Base-by-base conservation (phyloP, 2,888 invertebrate species). In the Aethes cnicana region DNA sequence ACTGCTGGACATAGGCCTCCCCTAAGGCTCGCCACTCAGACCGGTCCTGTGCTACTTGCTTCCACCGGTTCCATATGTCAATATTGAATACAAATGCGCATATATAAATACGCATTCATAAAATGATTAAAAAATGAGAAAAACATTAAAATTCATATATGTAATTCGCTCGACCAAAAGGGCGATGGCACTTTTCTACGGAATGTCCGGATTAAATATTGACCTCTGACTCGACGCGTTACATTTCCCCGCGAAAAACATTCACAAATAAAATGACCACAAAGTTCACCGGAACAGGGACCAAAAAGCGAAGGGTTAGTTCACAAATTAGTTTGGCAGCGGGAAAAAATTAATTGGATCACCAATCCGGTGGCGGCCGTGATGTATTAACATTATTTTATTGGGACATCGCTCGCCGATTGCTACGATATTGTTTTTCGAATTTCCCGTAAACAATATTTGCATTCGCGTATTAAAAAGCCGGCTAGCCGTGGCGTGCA, bases 341-440 rank as follows among this genome's bases (percentile, higher is more conserved):
- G 65, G 60, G 66, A 76, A 78, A 87, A 83, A 83, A 78, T 82
- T 79, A 82, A 86, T 84, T 81, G 79, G 72, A 81, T 72, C 66
- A 64, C 68, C 68, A 62, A 64, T 67, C 62, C 63, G 48, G 66
- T 66, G 67, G 63, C 68, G 58, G 63, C 58, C 68, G 69, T 87
- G 87, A 87, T 82, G 81, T 84, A 86, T 87, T 84, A 84, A 86
- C 84, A 86, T 86, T 87, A 86, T 87, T 89, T 87, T 86, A 80
- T 83, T 86, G 71, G 67, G 55, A 69, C 68, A 62, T 59, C 66
- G 64, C 57, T 52, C 59, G 66, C 58, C 55, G 59, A 30, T 64
- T 56, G 60, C 50, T 58, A 47, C 52, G 53, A 63, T 73, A 72
- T 72, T 68, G 69, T 62, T 62, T 59, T 66, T 65, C 65, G 70